Evolutionary conservation across 2,888 invertebrate genomes (phyloP).

Genomic region (Drosophila monieri): DNA sequence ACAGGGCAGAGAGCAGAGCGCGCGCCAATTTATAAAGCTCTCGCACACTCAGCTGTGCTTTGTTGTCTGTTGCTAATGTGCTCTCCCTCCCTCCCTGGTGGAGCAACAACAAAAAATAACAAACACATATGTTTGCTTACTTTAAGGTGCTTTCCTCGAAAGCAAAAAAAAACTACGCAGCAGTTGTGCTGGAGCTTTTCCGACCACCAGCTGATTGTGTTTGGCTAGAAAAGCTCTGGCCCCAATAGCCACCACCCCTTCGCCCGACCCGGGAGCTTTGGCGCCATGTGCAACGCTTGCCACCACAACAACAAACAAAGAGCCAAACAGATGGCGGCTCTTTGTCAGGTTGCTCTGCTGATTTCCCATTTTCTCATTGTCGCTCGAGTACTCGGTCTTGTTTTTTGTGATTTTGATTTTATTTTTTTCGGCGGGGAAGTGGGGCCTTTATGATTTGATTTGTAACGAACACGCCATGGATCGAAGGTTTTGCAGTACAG

Average conservation of each 20-base stretch:
- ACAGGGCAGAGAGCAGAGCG: conserved; percentile 17
- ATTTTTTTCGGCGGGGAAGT: conserved; percentile 10
- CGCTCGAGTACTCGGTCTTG: conserved; percentile 5
- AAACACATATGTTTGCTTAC: conserved; percentile 72
- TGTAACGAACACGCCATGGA: conserved; percentile 11
- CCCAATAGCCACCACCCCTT: background rate
- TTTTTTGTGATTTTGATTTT: conserved; percentile 21
- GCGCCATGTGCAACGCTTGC: conserved; percentile 35
- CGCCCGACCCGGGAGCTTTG: conserved; percentile 23
- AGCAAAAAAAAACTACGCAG: conserved; percentile 65
- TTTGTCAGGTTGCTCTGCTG: conserved; percentile 34
- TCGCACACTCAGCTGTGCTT: conserved; percentile 45
- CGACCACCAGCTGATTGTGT: conserved; percentile 68
- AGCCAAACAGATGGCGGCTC: conserved; percentile 67
- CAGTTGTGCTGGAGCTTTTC: conserved; percentile 57
- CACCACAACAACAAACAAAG: conserved; percentile 28
- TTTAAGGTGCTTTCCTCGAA: conserved; percentile 38
- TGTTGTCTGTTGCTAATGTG: conserved; percentile 36
- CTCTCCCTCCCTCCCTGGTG: background rate
- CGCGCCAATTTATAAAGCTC: conserved; percentile 32
- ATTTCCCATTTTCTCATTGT: conserved; percentile 27
- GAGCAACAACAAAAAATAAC: conserved; percentile 35
- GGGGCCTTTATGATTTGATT: conserved; percentile 19
- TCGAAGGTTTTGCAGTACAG: conserved; percentile 17
- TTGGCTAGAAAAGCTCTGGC: conserved; percentile 47